Evolutionary conservation across 2,888 invertebrate genomes (phyloP).

Genomic region (Habrosyne pyritoides): DNA sequence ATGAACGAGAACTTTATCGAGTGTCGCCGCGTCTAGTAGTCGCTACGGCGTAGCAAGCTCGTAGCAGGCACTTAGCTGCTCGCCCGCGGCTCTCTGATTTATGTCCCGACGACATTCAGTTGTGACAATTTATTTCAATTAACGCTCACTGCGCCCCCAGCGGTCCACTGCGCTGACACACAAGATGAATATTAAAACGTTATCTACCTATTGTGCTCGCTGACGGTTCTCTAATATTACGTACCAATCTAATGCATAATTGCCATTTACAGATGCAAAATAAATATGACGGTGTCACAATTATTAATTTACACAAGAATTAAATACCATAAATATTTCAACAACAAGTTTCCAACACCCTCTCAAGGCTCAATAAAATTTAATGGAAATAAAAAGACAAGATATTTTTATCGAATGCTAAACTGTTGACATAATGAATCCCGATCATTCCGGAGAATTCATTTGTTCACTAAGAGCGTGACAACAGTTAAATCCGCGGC

Average conservation of each 20-base stretch:
- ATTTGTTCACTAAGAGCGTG: conserved; percentile 77
- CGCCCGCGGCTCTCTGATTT: conserved; percentile 80
- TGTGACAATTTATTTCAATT: conserved; percentile 83
- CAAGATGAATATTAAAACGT: conserved; percentile 41
- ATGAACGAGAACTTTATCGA: background rate
- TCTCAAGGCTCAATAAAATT: conserved; percentile 10
- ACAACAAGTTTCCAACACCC: too few species aligned
- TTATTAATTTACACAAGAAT: too few species aligned
- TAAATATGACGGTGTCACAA: too few species aligned
- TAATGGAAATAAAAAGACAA: conserved; percentile 24
- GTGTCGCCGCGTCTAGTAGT: conserved; percentile 3
- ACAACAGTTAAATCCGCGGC: conserved; percentile 61
- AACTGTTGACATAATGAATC: conserved; percentile 70
- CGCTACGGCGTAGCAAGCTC: conserved; percentile 31
- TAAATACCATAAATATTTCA: background rate
- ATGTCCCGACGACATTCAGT: conserved; percentile 73
- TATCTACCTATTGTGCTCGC: conserved; percentile 20
- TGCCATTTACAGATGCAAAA: background rate
- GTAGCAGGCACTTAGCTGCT: conserved; percentile 80
- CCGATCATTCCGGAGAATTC: conserved; percentile 72
- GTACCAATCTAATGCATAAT: background rate
- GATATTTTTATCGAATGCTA: conserved; percentile 52
- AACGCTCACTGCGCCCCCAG: conserved; percentile 63
- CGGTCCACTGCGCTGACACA: conserved; percentile 40
- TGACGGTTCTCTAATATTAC: background rate